A percentile compares a stretch with the other conserved stretches of the same genome.
phyloP scores from a whole-genome alignment of 2,797 vertebrate genomes.

The Ambastaia sidthimunki region DNA sequence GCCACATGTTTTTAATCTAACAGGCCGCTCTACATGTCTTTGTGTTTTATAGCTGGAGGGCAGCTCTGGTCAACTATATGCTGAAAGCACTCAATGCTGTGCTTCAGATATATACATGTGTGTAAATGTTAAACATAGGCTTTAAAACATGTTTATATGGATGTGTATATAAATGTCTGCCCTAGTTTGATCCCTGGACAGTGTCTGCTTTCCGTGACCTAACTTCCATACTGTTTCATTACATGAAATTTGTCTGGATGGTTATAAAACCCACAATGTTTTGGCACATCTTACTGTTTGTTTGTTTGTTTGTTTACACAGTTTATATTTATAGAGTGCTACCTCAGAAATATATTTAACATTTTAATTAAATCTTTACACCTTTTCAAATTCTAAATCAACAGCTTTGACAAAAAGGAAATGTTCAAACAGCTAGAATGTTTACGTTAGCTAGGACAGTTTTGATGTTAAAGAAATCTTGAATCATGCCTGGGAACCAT shows the following conservation, averaged over 20 bases:
- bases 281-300: not conserved
- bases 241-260: not conserved
- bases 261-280: not conserved
- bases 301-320: not conserved
- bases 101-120: slow-evolving; percentile 58
- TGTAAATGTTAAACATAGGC: slow-evolving; percentile 36
- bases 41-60: slow-evolving; percentile 65
- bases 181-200: not conserved
- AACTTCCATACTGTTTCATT: not conserved
- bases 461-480: slow-evolving; percentile 13
- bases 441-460: not conserved
- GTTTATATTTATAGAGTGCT: not conserved
- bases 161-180: not conserved
- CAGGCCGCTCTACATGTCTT: slow-evolving; percentile 65
- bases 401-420: not conserved
- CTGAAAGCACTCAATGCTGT: slow-evolving; percentile 56
- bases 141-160: slow-evolving; percentile 11
- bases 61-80: slow-evolving; percentile 45
- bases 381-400: not conserved
- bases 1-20: slow-evolving; percentile 76
- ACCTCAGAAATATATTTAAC: not conserved
- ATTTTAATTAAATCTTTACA: not conserved
- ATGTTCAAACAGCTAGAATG: not conserved
- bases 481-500: slow-evolving; percentile 37
- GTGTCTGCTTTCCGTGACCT: not conserved